Conservation (phyloP, 2,888 invertebrate genomes). For the Apamea anceps region DNA sequence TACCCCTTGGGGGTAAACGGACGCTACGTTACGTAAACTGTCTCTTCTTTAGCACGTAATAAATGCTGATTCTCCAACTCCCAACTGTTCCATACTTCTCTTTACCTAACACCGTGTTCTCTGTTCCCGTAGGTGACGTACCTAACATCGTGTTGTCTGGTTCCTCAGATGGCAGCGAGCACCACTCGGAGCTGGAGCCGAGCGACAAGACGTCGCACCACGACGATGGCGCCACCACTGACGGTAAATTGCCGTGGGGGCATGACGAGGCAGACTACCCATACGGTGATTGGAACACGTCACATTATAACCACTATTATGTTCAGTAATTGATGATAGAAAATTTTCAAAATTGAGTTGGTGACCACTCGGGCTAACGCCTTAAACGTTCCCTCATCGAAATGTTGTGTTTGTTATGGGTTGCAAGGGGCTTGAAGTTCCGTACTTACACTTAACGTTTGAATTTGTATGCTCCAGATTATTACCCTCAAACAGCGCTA, state of each 20-base stretch:
- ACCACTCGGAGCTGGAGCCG: constrained; percentile 42
- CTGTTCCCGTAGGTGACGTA: constrained; percentile 33
- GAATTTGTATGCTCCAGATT: background rate
- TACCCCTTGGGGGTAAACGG: background rate
- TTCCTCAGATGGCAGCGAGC: constrained; percentile 71
- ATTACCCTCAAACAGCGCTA: background rate
- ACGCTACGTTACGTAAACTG: background rate
- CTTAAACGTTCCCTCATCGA: background rate
- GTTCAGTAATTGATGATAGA: background rate
- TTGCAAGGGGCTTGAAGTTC: background rate
- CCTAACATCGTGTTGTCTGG: constrained; percentile 47
- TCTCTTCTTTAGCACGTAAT: background rate
- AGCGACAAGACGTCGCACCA: constrained; percentile 65
- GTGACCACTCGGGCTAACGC: background rate
- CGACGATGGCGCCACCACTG: constrained; percentile 73
- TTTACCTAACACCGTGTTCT: constrained; percentile 20
- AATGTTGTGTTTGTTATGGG: background rate
- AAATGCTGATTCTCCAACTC: background rate
- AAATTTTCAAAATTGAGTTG: background rate
- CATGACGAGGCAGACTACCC: constrained; percentile 84
- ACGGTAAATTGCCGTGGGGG: constrained; percentile 85
- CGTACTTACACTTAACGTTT: background rate
- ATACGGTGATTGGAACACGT: constrained; percentile 84
- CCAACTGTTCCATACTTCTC: background rate
- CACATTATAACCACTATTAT: constrained; percentile 29